phyloP scores from a whole-genome alignment of 2,797 vertebrate genomes.

The Sphaeramia orbicularis region DNA sequence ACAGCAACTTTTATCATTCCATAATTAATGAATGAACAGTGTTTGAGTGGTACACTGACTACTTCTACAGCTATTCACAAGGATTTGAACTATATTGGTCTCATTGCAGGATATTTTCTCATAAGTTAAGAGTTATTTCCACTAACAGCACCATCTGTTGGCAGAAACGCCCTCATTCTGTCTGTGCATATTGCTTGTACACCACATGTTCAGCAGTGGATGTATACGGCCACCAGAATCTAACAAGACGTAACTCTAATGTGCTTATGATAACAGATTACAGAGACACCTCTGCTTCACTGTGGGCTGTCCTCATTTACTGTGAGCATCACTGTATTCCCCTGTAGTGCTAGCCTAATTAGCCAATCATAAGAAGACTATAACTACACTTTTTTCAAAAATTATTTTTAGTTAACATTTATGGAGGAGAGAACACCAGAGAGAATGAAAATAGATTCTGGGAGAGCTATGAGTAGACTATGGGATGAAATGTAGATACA shows the following conservation, averaged over 20 bases:
- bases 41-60: background rate
- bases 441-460: slow-evolving; percentile 33
- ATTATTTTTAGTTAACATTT: slow-evolving; percentile 54
- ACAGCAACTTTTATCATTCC: background rate
- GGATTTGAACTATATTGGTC: slow-evolving; percentile 10
- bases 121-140: slow-evolving; percentile 45
- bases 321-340: slow-evolving; percentile 45
- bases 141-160: slow-evolving; percentile 77
- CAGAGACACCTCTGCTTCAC: slow-evolving; percentile 31
- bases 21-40: slow-evolving; percentile 1
- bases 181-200: slow-evolving; percentile 42
- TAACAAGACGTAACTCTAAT: slow-evolving; percentile 24
- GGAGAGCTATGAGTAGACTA: slow-evolving; percentile 5
- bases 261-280: slow-evolving; percentile 42
- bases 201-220: slow-evolving; percentile 38
- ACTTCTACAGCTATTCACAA: slow-evolving; percentile 21
- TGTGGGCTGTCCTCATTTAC: slow-evolving; percentile 66
- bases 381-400: slow-evolving; percentile 26
- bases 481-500: slow-evolving; percentile 31
- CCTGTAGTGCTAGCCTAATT: slow-evolving; percentile 70
- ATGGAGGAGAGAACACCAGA: slow-evolving; percentile 27
- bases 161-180: slow-evolving; percentile 62
- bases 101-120: slow-evolving; percentile 41
- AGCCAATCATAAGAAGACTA: slow-evolving; percentile 46
- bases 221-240: slow-evolving; percentile 38